Percentiles rank a stretch among this genome's conserved stretches.
These are phyloP conservation scores for Ceratoteleas bidentatus DNA, from an alignment of 1,140 invertebrate species.

Conservation along the genomic window DNA sequence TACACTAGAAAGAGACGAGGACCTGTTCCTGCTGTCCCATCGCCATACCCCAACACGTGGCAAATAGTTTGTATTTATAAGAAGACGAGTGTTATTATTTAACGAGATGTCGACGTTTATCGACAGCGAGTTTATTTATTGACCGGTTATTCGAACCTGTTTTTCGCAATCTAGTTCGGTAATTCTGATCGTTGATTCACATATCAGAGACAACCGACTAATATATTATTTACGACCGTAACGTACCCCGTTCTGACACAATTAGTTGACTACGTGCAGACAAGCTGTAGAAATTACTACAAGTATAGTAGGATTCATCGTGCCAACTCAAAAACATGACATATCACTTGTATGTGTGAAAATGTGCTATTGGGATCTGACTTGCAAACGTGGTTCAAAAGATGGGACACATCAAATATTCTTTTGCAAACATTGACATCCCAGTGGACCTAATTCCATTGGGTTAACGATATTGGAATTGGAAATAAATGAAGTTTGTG, in stretches of 20 bases:
- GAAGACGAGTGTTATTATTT: constrained; percentile 39
- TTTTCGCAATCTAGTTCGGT: not conserved
- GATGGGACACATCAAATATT: no score
- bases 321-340: no score
- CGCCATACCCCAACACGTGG: constrained; percentile 9
- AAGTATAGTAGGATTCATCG: no score
- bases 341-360: no score
- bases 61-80: constrained; percentile 36
- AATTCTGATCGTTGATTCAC: no score
- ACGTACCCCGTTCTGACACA: not conserved
- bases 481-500: no score
- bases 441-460: no score
- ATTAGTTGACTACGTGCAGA: no score
- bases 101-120: constrained; percentile 22
- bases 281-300: no score
- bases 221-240: constrained; percentile 30
- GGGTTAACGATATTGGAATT: no score
- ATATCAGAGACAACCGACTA: not conserved
- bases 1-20: constrained; percentile 28
- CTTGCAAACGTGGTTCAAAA: constrained; percentile 1
- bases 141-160: constrained; percentile 31
- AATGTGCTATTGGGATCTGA: no score
- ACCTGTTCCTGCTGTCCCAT: not conserved
- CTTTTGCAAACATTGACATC: no score
- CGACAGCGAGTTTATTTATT: constrained; percentile 52